Base-by-base conservation (phyloP, 92 coral and sea anemone genomes). In the Nematostella vectensis region DNA sequence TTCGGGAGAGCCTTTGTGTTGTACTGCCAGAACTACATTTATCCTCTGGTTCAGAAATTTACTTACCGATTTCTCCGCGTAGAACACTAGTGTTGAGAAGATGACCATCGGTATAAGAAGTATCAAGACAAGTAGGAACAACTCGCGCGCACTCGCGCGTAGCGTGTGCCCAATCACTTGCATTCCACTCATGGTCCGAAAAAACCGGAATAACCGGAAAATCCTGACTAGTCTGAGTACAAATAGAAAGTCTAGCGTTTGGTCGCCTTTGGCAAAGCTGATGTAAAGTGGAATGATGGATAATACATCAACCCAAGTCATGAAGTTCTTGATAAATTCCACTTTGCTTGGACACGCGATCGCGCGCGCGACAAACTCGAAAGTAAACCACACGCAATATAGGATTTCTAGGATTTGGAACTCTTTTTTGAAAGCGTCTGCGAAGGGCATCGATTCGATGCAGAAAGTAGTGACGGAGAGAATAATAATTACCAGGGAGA, bases 121-220 rank as follows among this genome's bases (percentile, higher is more conserved):
- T 0, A 93, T 93, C 19, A 93, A 78, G 0, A 93, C 72, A 11
- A 93, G 76, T 16, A 93, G 79, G 25, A 93, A 75, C 40, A 93
- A 49, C 31, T 93, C 99, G 11, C 99, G 61, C 0, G 99, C 99
- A 37, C 99, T 93, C 13, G 99, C 99, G n/a, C 77, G 80, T 50
- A 93, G 56, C 1, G 99, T 93, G 59, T 93, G 99, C 1, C 99
- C 99, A 27, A 93, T 93, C 26, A 93, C 99, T 48, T 93, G 99
- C 99, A 93, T 86, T 9, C 99, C 99, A 42, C 99, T 93, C 99
- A 93, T 93, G 50, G 95, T 82, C 65, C 99, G 96, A 44, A 93
- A 93, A 71, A 93, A 93, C 12, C 99, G 82, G 69, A 93, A 93
- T 65, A 93, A 65, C 57, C 99, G 74, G 74, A 93, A 93, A 58